Conservation (phyloP, 2,113 vertebrate species). For the Anarhynchus alexandrinus region DNA sequence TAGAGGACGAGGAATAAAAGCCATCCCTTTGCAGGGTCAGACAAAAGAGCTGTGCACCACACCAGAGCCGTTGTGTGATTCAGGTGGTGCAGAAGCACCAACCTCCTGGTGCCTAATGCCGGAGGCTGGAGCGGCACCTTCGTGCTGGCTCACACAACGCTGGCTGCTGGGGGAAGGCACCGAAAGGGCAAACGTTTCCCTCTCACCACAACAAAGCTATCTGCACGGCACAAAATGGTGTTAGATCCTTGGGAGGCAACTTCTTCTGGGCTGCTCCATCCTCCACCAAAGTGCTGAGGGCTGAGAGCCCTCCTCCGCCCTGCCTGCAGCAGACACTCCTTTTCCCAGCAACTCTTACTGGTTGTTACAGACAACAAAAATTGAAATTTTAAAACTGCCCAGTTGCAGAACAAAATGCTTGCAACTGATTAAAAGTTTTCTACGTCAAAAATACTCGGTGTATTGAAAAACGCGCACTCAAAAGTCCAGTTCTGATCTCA, state of each 20-base stretch:
- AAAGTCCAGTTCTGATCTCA: not conserved
- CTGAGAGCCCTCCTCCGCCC: not conserved
- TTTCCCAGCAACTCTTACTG: not conserved
- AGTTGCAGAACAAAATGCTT: not conserved
- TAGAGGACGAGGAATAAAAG: not conserved
- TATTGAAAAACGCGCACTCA: not conserved
- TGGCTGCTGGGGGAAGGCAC: not conserved
- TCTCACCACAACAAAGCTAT: not conserved
- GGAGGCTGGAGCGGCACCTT: not conserved
- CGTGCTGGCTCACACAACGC: fast-evolving
- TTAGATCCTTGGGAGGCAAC: not conserved
- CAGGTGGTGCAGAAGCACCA: too few relatives aligned
- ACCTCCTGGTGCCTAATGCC: not conserved
- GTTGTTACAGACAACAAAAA: not conserved
- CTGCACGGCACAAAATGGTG: not conserved
- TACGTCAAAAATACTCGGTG: not conserved
- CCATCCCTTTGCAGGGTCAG: not conserved
- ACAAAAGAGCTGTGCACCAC: not conserved
- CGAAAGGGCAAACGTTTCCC: not conserved
- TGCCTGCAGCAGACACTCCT: not conserved
- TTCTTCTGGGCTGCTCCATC: not conserved
- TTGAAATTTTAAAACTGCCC: not conserved
- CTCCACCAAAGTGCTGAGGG: not conserved
- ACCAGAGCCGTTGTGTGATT: fast-evolving
- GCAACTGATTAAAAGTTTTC: not conserved